Percentiles rank a stretch among this genome's conserved stretches.
Evolutionary conservation across 35 echinoderm and acorn worm genomes (phyloP).

Genomic region (Heliocidaris tuberculata): DNA sequence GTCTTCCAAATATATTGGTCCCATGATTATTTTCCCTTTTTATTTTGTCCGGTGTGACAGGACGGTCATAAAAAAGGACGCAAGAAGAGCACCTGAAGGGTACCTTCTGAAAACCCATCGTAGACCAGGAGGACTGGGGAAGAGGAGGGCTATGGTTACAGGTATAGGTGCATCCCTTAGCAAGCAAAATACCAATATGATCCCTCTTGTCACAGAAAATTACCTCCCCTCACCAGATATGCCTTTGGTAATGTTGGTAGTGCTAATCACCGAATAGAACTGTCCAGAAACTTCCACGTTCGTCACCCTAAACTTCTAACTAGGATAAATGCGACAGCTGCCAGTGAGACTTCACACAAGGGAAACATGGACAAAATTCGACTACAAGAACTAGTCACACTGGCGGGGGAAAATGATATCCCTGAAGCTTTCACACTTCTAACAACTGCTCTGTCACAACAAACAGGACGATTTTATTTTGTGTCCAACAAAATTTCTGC

Average conservation of each 20-base stretch:
- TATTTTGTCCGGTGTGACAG: too few species aligned
- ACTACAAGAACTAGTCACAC: neutral
- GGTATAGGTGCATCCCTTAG: too few species aligned
- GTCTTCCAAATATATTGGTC: too few species aligned
- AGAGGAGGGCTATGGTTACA: too few species aligned
- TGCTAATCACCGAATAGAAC: neutral
- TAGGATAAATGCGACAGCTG: neutral
- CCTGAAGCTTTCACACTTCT: neutral
- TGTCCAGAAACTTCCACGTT: neutral
- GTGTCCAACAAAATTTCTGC: neutral
- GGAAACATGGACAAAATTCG: neutral
- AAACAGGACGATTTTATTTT: neutral
- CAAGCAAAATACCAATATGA: neutral
- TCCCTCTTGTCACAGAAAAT: neutral
- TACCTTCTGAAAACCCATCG: too few species aligned
- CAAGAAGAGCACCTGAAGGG: too few species aligned
- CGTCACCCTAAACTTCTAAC: neutral
- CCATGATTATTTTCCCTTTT: too few species aligned
- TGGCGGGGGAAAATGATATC: neutral
- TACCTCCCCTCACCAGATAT: neutral
- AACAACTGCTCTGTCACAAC: neutral
- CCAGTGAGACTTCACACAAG: neutral
- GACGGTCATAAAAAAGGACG: too few species aligned
- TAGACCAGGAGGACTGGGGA: too few species aligned
- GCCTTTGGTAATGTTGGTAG: neutral